A percentile compares a stretch with the other conserved stretches of the same genome.
Conservation (phyloP, 2,113 vertebrate genomes). For the Trinectes maculatus region DNA sequence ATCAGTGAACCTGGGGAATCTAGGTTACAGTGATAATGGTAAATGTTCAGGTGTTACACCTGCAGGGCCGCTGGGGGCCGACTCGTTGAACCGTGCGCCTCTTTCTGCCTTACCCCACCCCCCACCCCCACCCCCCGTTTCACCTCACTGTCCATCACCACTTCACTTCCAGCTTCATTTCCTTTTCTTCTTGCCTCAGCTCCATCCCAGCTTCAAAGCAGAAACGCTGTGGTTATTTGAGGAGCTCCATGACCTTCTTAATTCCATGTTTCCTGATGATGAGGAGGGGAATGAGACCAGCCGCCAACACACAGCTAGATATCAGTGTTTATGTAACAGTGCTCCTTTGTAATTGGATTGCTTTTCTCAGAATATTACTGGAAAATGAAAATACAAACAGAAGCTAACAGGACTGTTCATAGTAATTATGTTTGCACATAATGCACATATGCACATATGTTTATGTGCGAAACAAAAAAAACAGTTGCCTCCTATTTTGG, state of each 20-base stretch:
- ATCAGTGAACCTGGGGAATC: slow-evolving; percentile 37
- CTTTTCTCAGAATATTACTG: slow-evolving; percentile 31
- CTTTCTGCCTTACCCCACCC: too few relatives aligned
- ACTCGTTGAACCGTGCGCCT: slow-evolving; percentile 21
- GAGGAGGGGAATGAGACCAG: slow-evolving; percentile 21
- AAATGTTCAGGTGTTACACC: slow-evolving; percentile 42
- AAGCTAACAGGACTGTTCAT: slow-evolving; percentile 39
- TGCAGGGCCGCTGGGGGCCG: slow-evolving; percentile 31
- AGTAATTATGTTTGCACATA: slow-evolving; percentile 31
- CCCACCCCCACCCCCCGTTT: too few relatives aligned
- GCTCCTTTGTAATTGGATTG: slow-evolving; percentile 56
- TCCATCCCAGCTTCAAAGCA: neutral
- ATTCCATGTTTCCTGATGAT: slow-evolving; percentile 46
- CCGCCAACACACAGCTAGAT: slow-evolving; percentile 51
- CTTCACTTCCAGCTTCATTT: neutral
- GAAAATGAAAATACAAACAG: slow-evolving; percentile 35
- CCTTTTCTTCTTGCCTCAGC: neutral
- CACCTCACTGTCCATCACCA: neutral
- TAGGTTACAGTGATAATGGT: slow-evolving; percentile 46
- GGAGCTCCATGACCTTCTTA: slow-evolving; percentile 54
- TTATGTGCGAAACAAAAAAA: slow-evolving; percentile 1
- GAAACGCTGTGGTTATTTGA: slow-evolving; percentile 29
- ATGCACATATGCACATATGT: slow-evolving; percentile 3
- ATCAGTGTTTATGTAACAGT: slow-evolving; percentile 59
- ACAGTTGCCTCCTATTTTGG: neutral